Conservation (phyloP, 2,113 vertebrate species). For the Tenebrosternarchus preto region DNA sequence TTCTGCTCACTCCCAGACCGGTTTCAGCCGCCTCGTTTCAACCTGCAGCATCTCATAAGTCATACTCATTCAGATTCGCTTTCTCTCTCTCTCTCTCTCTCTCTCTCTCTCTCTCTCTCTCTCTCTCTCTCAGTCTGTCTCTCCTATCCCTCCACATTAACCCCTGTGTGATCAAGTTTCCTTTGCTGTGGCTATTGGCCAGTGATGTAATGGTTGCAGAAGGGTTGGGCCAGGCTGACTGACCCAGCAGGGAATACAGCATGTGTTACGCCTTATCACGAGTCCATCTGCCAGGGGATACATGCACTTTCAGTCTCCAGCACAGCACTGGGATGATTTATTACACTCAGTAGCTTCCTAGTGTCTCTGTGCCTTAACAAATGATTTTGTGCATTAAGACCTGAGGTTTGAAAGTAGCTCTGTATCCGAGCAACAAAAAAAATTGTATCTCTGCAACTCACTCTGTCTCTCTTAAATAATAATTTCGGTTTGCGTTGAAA, state of each 20-base stretch:
- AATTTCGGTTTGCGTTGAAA: too few species aligned
- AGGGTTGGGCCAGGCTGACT: conserved; percentile 47
- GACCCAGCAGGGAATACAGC: conserved; percentile 56
- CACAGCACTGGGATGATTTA: conserved; percentile 14
- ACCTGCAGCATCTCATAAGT: conserved; percentile 10
- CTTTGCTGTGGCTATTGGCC: conserved; percentile 34
- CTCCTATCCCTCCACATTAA: conserved; percentile 40
- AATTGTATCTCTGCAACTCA: not conserved
- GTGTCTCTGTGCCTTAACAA: not conserved
- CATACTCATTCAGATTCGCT: too few species aligned
- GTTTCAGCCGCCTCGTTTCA: conserved; percentile 43
- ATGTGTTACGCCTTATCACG: conserved; percentile 41
- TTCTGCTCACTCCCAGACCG: conserved; percentile 24
- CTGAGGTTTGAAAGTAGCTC: not conserved
- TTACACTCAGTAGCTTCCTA: conserved; percentile 17
- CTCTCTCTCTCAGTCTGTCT: not conserved
- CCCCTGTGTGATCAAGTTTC: conserved; percentile 49
- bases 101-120: not conserved
- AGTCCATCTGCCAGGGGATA: conserved; percentile 37
- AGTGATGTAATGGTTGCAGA: conserved; percentile 65
- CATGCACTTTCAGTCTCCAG: conserved; percentile 15
- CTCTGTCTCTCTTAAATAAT: not conserved
- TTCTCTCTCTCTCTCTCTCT: not conserved
- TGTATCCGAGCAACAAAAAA: conserved; percentile 4
- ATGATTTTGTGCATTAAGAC: conserved; percentile 2